These are phyloP conservation scores for Archivesica marissinica DNA, from an alignment of 1,140 invertebrate species.

Conservation along the genomic window DNA sequence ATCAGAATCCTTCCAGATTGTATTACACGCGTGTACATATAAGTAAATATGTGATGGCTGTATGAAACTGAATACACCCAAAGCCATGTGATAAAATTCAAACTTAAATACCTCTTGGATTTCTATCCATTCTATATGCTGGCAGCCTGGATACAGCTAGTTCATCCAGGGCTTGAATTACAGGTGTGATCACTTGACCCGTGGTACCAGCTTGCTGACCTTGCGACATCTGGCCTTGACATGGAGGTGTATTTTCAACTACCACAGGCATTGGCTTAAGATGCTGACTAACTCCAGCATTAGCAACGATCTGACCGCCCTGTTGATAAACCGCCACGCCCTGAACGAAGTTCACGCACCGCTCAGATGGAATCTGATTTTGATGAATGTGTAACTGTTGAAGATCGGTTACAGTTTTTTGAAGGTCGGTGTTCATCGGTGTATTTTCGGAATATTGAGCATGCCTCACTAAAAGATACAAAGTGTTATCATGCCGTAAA, in stretches of 20 bases:
- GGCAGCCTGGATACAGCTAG: slow-evolving; percentile 19
- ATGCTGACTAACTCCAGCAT: background rate
- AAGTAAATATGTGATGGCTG: no score
- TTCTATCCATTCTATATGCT: slow-evolving; percentile 64
- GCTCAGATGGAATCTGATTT: background rate
- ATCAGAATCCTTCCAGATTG: no score
- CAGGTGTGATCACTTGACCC: background rate
- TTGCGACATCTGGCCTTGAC: background rate
- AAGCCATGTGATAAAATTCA: background rate
- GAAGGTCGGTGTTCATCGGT: background rate
- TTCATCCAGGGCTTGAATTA: background rate
- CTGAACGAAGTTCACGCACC: background rate
- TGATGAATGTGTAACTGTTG: background rate
- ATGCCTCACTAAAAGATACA: background rate
- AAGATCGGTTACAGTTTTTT: background rate
- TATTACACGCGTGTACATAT: no score
- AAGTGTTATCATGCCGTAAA: no score
- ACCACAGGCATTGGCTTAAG: background rate
- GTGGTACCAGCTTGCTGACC: background rate
- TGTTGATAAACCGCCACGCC: background rate
- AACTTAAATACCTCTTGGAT: slow-evolving; percentile 65
- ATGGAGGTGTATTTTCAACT: background rate
- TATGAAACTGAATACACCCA: no score
- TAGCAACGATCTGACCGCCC: background rate
- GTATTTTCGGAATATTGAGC: background rate